Base-by-base conservation (phyloP, 2,113 vertebrate species). In the Budorcas taxicolor region DNA sequence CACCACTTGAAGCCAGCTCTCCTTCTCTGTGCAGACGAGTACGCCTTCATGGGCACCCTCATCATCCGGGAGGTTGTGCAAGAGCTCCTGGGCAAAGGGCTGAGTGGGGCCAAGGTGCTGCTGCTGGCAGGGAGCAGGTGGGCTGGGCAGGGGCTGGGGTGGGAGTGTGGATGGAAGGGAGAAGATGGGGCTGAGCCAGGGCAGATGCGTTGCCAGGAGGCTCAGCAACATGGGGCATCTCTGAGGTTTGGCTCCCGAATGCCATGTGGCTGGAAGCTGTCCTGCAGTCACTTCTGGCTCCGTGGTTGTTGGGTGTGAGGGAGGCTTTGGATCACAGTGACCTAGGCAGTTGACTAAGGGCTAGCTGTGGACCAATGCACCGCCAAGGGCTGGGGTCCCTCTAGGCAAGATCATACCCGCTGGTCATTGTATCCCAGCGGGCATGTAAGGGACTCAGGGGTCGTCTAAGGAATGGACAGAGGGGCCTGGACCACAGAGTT, bases 51-150 rank as follows among this genome's bases (percentile, higher is more conserved):
- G 99, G 99, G 99, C 45, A 99, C 99, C 10, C 98, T 99, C 98
- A 99, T 99, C 96, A 99, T 99, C 97, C 99, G 99, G 97, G 99
- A 99, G 97, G 99, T 99, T 74, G 99, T 99, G 55, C 99, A 99
- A 88, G 99, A 99, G 74, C 99, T 99, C 76, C 98, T 99, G 96
- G 99, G 97, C 96, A 99, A 99, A 98, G 99, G 99, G 31, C 99
- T 99, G 96, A 99, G 99, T 36, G 99, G 99, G 31, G 99, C 99
- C 0, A 99, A 99, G 97, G 99, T 99, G 55, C 98, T 99, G 87
- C 99, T 99, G 33, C 98, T 99, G 91, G 99, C 99, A 2, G 99
- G 99, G 94, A 99, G 99, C 99, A 99, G 99, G 99, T 99, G 82
- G 45, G 99, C 29, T 7, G 15, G 36, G 11, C 4, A 5, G 67